Conservation (phyloP, 2,888 invertebrate genomes). For the Elmis aenea region DNA sequence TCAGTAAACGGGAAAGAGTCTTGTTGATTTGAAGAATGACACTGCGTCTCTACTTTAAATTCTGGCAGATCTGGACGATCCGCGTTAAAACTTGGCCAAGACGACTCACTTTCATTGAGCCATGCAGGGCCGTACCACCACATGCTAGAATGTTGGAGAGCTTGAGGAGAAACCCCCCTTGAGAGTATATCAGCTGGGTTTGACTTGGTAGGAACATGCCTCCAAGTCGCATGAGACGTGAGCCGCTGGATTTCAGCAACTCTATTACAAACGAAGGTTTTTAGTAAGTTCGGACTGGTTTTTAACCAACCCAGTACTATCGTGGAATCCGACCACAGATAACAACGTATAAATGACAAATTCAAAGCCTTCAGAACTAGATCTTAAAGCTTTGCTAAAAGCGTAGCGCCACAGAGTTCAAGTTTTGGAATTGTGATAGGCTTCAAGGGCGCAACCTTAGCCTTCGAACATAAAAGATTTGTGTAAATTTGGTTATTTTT, state of each 20-base stretch:
- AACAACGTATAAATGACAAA: constrained; percentile 1
- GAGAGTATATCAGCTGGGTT: constrained; percentile 22
- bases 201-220: constrained; percentile 19
- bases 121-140: constrained; percentile 24
- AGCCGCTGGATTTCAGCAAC: constrained; percentile 20
- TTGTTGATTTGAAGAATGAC: too few species aligned
- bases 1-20: constrained; percentile 1
- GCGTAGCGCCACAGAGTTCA: constrained; percentile 22
- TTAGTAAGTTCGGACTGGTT: constrained; percentile 13
- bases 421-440: constrained; percentile 19
- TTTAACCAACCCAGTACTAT: constrained; percentile 22
- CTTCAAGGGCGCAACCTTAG: constrained; percentile 24
- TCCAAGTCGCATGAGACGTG: constrained; percentile 11
- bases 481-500: background rate
- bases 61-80: constrained; percentile 7
- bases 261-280: constrained; percentile 22
- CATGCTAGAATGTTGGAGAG: constrained; percentile 7
- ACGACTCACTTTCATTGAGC: constrained; percentile 4
- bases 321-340: constrained; percentile 25
- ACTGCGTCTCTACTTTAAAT: constrained; percentile 6
- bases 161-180: constrained; percentile 12
- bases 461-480: constrained; percentile 21
- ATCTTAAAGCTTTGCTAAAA: constrained; percentile 14
- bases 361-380: constrained; percentile 15
- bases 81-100: constrained; percentile 3